phyloP scores from a whole-genome alignment of 2,797 vertebrate genomes.

The Heterohyrax brucei region DNA sequence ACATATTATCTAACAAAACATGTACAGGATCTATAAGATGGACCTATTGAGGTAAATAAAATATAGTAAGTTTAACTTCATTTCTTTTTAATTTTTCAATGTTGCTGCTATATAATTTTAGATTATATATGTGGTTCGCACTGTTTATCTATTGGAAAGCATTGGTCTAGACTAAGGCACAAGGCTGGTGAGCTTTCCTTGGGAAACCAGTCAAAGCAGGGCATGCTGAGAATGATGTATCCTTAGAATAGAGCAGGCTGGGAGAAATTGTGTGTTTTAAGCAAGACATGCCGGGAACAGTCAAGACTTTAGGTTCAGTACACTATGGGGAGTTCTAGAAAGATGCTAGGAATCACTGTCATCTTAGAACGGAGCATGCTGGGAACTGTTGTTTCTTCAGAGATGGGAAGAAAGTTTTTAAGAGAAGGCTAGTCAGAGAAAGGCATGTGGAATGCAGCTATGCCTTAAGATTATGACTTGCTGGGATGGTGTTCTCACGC shows the following conservation, averaged over 20 bases:
- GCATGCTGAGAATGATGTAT: background rate
- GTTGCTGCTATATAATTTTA: slow-evolving; percentile 14
- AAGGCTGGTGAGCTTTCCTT: background rate
- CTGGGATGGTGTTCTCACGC: background rate
- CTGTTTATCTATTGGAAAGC: background rate
- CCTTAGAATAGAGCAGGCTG: background rate
- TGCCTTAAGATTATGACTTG: background rate
- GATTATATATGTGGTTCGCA: background rate
- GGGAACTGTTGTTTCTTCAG: background rate
- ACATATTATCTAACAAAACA: slow-evolving; percentile 45
- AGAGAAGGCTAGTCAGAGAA: background rate
- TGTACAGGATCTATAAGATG: background rate
- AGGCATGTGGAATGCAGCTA: background rate
- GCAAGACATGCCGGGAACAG: background rate
- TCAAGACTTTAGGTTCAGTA: background rate
- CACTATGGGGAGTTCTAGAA: background rate
- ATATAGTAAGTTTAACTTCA: slow-evolving; percentile 9
- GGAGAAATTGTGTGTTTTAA: background rate
- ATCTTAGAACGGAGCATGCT: slow-evolving; percentile 26
- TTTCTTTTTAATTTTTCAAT: slow-evolving; percentile 50
- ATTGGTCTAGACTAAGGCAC: background rate
- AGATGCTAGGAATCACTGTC: background rate
- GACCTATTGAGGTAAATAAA: background rate
- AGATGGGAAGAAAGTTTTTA: slow-evolving; percentile 1
- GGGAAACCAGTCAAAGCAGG: background rate